These are phyloP conservation scores for Caenorhabditis inopinata DNA, from an alignment of 1,140 invertebrate species.

Conservation along the genomic window DNA sequence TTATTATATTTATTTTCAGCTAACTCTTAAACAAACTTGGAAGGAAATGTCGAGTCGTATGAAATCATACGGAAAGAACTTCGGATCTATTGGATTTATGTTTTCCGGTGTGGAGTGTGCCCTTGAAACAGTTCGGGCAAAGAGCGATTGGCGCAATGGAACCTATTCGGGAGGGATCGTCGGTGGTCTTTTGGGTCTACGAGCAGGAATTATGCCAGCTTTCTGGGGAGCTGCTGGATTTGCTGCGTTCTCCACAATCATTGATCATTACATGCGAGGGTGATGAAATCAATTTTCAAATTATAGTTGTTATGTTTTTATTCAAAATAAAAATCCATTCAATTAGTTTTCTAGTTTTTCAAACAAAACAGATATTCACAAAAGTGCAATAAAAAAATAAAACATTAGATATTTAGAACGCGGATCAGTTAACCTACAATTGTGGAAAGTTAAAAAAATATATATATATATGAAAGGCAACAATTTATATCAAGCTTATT, in stretches of 20 bases:
- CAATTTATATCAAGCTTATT: no score
- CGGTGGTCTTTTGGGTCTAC: constrained; percentile 87
- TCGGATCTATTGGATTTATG: constrained; percentile 87
- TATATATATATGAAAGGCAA: no score
- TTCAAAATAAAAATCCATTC: no score
- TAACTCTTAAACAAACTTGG: constrained; percentile 68
- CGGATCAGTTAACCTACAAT: no score
- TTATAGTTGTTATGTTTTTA: background rate
- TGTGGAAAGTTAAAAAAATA: no score
- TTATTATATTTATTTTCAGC: no score
- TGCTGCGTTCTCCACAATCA: constrained; percentile 88
- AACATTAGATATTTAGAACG: no score
- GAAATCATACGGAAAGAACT: constrained; percentile 91
- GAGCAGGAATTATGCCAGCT: constrained; percentile 91
- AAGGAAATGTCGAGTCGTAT: constrained; percentile 87
- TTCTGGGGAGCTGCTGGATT: constrained; percentile 87
- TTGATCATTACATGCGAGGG: constrained; percentile 75
- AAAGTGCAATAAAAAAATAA: no score
- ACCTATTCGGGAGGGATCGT: constrained; percentile 73
- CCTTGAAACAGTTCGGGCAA: constrained; percentile 74
- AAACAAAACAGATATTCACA: no score
- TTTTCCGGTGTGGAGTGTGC: constrained; percentile 75
- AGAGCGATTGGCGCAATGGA: constrained; percentile 92
- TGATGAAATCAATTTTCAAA: background rate
- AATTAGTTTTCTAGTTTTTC: no score